Conservation (phyloP, 2,888 invertebrate species). For the Carpatolechia fugitivella region DNA sequence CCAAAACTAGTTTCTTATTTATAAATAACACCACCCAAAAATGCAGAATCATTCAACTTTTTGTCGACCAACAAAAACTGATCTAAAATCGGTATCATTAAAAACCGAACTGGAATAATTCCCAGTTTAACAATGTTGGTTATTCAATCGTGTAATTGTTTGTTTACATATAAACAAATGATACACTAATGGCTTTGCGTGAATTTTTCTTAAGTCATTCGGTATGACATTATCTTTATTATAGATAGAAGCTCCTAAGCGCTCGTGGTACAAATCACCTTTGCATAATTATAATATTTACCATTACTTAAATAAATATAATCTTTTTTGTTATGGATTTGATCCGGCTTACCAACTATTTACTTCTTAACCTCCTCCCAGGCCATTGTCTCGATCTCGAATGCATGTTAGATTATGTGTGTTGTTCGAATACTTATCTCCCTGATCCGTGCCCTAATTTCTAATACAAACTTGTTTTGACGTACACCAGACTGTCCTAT, state of each 20-base stretch:
- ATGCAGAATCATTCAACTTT: background rate
- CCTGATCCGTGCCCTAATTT: background rate
- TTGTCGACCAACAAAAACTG: background rate
- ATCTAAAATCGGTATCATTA: background rate
- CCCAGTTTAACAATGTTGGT: background rate
- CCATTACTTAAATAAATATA: too few species aligned
- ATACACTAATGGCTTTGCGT: background rate
- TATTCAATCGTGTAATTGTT: conserved; percentile 1
- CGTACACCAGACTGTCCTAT: background rate
- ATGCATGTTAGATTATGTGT: too few species aligned
- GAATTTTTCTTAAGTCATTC: conserved; percentile 6
- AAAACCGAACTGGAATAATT: background rate
- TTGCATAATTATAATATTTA: too few species aligned
- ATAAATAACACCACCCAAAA: background rate
- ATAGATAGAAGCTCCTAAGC: background rate
- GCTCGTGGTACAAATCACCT: too few species aligned
- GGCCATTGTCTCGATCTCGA: too few species aligned
- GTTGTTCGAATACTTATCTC: too few species aligned
- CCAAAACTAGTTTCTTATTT: too few species aligned
- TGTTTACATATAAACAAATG: conserved; percentile 6
- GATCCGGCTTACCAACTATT: too few species aligned
- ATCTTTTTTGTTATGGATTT: too few species aligned
- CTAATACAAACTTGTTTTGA: background rate
- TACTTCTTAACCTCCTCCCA: too few species aligned
- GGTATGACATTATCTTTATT: background rate